phyloP scores from a whole-genome alignment of 1,140 invertebrate species.

The Drosophila varians region DNA sequence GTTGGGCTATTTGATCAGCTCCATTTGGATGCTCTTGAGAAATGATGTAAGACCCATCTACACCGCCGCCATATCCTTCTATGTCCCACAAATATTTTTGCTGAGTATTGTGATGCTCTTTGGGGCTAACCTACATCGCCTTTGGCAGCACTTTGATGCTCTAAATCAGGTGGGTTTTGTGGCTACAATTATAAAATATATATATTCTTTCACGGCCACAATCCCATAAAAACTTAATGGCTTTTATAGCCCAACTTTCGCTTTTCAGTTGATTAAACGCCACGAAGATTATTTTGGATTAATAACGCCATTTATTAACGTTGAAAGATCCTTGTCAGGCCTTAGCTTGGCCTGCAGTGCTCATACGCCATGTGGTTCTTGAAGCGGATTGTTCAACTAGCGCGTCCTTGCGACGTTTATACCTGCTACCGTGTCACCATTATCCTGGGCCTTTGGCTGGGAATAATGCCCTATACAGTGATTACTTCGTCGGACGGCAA shows the following conservation, averaged over 20 bases:
- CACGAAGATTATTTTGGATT: background rate
- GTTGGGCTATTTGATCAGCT: constrained; percentile 60
- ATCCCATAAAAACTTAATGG: background rate
- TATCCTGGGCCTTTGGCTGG: constrained; percentile 33
- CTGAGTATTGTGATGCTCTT: constrained; percentile 71
- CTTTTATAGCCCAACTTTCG: background rate
- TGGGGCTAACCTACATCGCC: constrained; percentile 62
- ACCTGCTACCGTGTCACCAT: constrained; percentile 50
- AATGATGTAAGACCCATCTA: constrained; percentile 70
- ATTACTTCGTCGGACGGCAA: background rate
- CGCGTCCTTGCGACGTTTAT: constrained; percentile 44
- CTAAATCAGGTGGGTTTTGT: constrained; percentile 57
- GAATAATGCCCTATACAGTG: constrained; percentile 58
- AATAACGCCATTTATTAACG: constrained; percentile 16
- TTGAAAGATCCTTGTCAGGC: constrained; percentile 8
- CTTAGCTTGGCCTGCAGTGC: background rate
- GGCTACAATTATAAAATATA: background rate
- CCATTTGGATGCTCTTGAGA: constrained; percentile 59
- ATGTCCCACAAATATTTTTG: constrained; percentile 73
- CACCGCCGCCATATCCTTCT: constrained; percentile 72
- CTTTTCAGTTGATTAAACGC: constrained; percentile 22
- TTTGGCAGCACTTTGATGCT: constrained; percentile 70
- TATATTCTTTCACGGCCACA: background rate
- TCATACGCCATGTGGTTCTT: constrained; percentile 67
- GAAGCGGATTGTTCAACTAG: constrained; percentile 21